Percentiles rank a stretch among this genome's conserved stretches.
Conservation (phyloP, 2,797 vertebrate species). For the Australoheros facetus region DNA sequence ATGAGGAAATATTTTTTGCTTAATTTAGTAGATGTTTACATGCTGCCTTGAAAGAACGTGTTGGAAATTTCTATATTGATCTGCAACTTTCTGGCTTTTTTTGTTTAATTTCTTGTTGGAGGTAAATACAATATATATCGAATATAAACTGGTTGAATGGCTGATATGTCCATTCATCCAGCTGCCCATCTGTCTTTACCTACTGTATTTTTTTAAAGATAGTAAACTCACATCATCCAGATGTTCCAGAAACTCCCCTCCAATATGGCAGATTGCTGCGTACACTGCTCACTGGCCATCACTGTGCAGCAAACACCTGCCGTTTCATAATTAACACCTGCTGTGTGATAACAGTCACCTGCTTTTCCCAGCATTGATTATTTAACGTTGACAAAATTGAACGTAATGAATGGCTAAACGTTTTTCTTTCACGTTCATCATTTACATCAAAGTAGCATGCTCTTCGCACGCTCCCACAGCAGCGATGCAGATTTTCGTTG, state of each 20-base stretch:
- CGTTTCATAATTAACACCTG: constrained; percentile 62
- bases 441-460: constrained; percentile 17
- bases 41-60: not conserved
- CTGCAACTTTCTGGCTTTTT: not conserved
- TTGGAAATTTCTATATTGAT: constrained; percentile 2
- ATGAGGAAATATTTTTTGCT: constrained; percentile 8
- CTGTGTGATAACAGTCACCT: constrained; percentile 57
- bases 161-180: constrained; percentile 5
- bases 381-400: constrained; percentile 29
- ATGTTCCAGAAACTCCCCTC: not conserved
- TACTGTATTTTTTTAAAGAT: not conserved
- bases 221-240: constrained; percentile 37
- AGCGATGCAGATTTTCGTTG: not conserved
- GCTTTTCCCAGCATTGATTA: constrained; percentile 49
- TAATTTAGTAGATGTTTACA: constrained; percentile 6
- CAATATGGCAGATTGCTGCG: constrained; percentile 44
- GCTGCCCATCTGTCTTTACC: not conserved
- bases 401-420: constrained; percentile 45
- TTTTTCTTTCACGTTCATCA: constrained; percentile 26
- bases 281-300: constrained; percentile 38
- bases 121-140: not conserved
- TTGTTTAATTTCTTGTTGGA: not conserved
- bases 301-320: constrained; percentile 58
- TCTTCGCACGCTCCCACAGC: not conserved
- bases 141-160: not conserved